phyloP scores from a whole-genome alignment of 2,113 vertebrate genomes.

The Macrotus californicus region DNA sequence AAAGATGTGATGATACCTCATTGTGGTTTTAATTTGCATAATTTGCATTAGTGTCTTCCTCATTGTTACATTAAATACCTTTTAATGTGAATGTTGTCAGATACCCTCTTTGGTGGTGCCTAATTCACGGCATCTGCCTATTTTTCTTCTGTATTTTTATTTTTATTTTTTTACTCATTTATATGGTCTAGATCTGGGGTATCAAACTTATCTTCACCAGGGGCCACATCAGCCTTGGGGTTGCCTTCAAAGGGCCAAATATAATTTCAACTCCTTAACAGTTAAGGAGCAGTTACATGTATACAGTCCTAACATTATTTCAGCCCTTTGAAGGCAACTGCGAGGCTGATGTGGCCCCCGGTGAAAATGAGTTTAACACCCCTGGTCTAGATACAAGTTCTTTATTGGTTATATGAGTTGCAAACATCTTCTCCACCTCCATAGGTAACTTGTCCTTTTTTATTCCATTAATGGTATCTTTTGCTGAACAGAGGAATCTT shows the following conservation, averaged over 20 bases:
- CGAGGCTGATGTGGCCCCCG: too few relatives aligned
- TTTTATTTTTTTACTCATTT: background rate
- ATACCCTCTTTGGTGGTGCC: background rate
- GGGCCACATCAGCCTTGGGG: too few relatives aligned
- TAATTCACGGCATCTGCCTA: background rate
- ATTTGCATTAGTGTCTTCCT: background rate
- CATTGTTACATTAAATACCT: background rate
- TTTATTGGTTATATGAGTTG: background rate
- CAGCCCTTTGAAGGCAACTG: too few relatives aligned
- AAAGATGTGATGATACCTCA: background rate
- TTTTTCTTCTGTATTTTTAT: background rate
- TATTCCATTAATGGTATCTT: background rate
- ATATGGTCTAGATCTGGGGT: background rate
- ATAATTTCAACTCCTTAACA: too few relatives aligned
- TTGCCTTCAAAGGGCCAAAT: too few relatives aligned
- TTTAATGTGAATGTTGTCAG: background rate
- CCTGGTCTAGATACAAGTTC: background rate
- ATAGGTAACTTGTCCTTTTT: background rate
- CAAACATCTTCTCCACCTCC: background rate
- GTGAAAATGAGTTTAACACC: too few relatives aligned
- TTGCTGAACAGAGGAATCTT: conserved; percentile 4
- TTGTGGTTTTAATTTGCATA: conserved; percentile 20
- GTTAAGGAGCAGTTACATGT: too few relatives aligned
- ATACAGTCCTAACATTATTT: too few relatives aligned
- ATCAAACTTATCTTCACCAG: too few relatives aligned